Base-by-base conservation (phyloP, 2,888 invertebrate genomes). In the Diarsia mendica region DNA sequence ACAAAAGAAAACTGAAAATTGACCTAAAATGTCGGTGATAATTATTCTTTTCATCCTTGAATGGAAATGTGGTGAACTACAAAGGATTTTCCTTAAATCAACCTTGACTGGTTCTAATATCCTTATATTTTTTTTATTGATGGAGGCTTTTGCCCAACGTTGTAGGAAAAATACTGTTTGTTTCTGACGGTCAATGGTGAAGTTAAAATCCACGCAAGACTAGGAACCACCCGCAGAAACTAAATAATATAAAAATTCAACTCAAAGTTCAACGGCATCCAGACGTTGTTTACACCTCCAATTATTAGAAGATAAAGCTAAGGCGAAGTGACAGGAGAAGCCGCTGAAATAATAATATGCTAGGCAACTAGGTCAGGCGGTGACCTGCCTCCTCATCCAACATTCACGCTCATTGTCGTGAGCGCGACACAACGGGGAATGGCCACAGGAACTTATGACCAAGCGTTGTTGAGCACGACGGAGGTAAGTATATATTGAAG, bases 331-430 rank as follows among this genome's bases (percentile, higher is more conserved):
- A 68, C 75, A 82, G 66, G 64, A 53, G 65, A 73, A 85, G 84
- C 78, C 85, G 84, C 70, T 87, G 77, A 79, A 80, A 86, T 83
- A 86, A 84, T 87, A 84, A 84, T 75, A 79, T 67, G 80, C 39
- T 58, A 61, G 70, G 75, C 75, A 90, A 88, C 82, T 89, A 86
- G 91, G 89, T 90, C 91, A 88, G 85, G 78, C 80, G 76, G 83
- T 87, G 85, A 87, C 90, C 85, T 64, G 77, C 77, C 76, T 72
- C 66, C 85, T 89, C 91, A 92, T 91, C 84, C 85, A 89, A 85
- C 85, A 91, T 91, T 92, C 87, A 90, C 71, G 88, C 87, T 87
- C 75, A 85, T 86, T 90, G 90, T 89, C 76, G 70, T 66, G 61
- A 63, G 69, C 20, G 39, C n/a, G 73, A 69, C 71, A 65, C n/a